Evolutionary conservation across 2,797 vertebrate species (phyloP), one percentile per base, ranked within the genome.

Genomic region (Semaprochilodus insignis): DNA sequence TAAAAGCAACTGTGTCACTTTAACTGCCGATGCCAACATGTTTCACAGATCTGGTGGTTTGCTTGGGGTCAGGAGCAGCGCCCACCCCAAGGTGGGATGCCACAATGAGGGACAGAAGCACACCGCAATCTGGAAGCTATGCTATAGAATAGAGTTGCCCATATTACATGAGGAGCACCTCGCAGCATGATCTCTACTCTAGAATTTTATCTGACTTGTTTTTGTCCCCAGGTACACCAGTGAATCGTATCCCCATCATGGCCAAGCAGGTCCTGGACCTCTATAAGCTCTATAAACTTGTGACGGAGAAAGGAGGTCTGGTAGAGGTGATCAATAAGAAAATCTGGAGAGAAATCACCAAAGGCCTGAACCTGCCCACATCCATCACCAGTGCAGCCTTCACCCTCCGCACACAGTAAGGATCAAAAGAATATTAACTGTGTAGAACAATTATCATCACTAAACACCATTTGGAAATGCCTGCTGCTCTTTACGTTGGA

Each of bases 341-440:
- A 87, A 96, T 97, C 85, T 97, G 96, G 96, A 90, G 96, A 77
- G 96, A 97, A 90, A 96, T 97, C 92, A 97, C 96, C 84, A 97
- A 97, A 89, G 96, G 96, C 89, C 93, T 97, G 72, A 96, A 96
- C 82, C 93, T 97, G 82, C 96, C 96, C 88, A 97, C 96, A 0
- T 97, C 96, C 80, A 97, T 97, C 91, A 97, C 96, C 93, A 97
- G 96, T 0, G 96, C 96, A 0, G 96, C 96, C 2, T 97, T 97
- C 86, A 97, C 96, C 0, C 95, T 97, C 52, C 93, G 96, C 89
- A 97, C 96, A 77, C 96, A 97, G 96, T 97, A 87, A 95, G 96
- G 6, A 36, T 52, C 19, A 36, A 14, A 31, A 70, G 36, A 15
- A 40, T 27, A 21, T 57, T 21, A 36, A 74, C 59, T 65, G 15